These are phyloP conservation scores for Drosophila nr. fundita DNA, from an alignment of 2,888 invertebrate species.

Conservation along the genomic window DNA sequence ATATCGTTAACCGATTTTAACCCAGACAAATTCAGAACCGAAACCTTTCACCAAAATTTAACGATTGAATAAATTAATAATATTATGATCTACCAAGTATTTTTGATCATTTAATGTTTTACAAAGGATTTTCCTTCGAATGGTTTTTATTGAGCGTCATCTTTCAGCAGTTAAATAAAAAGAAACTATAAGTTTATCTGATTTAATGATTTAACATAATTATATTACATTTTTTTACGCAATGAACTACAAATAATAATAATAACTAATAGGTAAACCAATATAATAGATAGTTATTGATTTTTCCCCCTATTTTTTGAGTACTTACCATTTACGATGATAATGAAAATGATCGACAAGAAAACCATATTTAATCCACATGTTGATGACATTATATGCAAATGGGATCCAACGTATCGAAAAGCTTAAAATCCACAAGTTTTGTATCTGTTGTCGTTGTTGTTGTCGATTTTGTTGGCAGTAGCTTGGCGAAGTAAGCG, in stretches of 20 bases:
- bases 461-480: slow-evolving; percentile 28
- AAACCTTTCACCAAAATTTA: not conserved
- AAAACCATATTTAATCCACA: slow-evolving; percentile 85
- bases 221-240: not conserved
- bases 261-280: not conserved
- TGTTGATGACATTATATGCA: slow-evolving; percentile 84
- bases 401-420: slow-evolving; percentile 67
- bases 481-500: slow-evolving; percentile 13
- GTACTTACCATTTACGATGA: slow-evolving; percentile 85
- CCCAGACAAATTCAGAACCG: not conserved
- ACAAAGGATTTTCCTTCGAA: not conserved
- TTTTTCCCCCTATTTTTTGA: not conserved
- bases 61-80: not conserved
- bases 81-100: not conserved
- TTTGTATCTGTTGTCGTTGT: slow-evolving; percentile 22
- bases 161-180: not conserved
- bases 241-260: not conserved
- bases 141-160: not conserved
- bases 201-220: not conserved
- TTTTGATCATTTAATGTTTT: not conserved
- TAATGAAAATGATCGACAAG: slow-evolving; percentile 85
- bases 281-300: not conserved
- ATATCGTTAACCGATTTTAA: not conserved
- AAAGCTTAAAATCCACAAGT: slow-evolving; percentile 45
- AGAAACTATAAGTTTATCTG: not conserved